Base-by-base conservation (phyloP, 2,888 invertebrate genomes). In the Brenthis hecate region DNA sequence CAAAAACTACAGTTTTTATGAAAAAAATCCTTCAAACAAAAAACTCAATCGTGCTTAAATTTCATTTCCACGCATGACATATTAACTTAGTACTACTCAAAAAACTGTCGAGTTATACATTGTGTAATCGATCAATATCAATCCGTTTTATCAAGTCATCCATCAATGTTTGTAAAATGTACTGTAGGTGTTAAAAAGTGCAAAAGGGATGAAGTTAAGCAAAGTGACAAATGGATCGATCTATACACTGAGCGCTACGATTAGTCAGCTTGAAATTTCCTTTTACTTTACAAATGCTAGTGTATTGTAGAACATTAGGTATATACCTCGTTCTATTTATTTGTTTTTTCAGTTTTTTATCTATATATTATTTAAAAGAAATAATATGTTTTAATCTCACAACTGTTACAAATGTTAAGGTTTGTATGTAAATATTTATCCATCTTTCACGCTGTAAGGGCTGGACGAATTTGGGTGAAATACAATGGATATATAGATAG, bases 201-300 rank as follows among this genome's bases (percentile, higher is more conserved):
- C 14, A 58, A 58, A 63, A 58, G 56, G 57, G 57, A 56, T 64
- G 28, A 68, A 64, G 58, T 48, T 65, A 57, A 58, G 64, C 55
- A 69, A 43, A 16, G 63, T 63, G 70, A 72, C 63, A 68, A 72
- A 72, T 70, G 72, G 56, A 60, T 63, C 70, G 65, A 68, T 68
- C 57, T 66, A 65, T 62, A 58, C n/a, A 70, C 57, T 62, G 70
- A 72, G 63, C 65, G 65, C 47, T 63, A 32, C 66, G 28, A 70
- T 70, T 68, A 65, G 51, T 70, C 70, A 65, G 54, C 13, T 36
- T 58, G 48, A n/a, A 58, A 48, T 61, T 65, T 58, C 55, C 55
- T 63, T 56, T 65, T 56, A 53, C 53, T 61, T 50, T 56, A 54
- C 57, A 68, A 51, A 60, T 53, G 23, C 36, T 62, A 53, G n/a